Conservation (phyloP, 1,140 invertebrate species). For the Sesamia nonagrioides region DNA sequence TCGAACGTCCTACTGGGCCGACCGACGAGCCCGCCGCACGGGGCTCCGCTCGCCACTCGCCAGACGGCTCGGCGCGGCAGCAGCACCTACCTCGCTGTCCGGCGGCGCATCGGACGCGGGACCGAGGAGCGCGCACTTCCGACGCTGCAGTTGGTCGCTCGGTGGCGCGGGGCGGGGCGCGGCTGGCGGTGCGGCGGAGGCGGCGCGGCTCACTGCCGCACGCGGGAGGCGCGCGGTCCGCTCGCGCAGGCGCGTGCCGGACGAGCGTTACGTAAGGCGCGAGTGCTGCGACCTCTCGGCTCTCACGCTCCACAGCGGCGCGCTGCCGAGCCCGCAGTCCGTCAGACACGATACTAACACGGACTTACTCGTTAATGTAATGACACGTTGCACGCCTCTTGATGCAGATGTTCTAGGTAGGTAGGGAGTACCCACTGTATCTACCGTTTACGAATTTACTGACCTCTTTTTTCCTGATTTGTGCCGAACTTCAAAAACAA, state of each 20-base stretch:
- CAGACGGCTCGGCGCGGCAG: slow-evolving; percentile 18
- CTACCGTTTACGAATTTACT: too few relatives aligned
- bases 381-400: background rate
- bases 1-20: background rate
- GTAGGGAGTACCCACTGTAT: too few relatives aligned
- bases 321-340: too few relatives aligned
- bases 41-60: background rate
- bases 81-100: background rate
- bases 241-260: background rate
- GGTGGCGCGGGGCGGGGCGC: background rate
- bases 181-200: background rate
- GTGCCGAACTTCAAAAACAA: too few relatives aligned
- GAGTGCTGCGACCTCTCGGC: background rate
- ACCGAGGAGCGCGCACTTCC: background rate
- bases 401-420: background rate
- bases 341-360: background rate
- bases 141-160: too few relatives aligned
- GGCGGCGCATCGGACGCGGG: background rate
- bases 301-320: background rate
- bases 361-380: background rate
- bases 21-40: too few relatives aligned
- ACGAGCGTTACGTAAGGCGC: slow-evolving; percentile 18
- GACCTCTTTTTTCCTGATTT: too few relatives aligned
- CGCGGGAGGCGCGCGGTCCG: background rate
- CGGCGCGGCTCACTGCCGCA: background rate